phyloP scores from a whole-genome alignment of 2,113 vertebrate genomes.

The Salvelinus namaycush region DNA sequence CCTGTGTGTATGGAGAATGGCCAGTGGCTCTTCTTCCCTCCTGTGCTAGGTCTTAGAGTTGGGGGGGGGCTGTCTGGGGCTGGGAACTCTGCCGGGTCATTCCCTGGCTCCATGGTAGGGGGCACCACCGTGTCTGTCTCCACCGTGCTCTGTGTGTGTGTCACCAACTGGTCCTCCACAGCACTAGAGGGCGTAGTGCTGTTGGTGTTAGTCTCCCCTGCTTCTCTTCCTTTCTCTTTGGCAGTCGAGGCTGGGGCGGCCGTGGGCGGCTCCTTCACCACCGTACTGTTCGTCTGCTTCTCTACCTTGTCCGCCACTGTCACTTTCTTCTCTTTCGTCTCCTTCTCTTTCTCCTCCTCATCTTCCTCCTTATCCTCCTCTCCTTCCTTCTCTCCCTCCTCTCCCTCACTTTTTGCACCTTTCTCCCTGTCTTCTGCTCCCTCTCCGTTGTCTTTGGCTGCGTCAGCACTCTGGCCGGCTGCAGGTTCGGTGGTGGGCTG shows the following conservation, averaged over 20 bases:
- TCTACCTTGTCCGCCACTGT: neutral
- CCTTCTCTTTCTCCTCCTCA: constrained; percentile 77
- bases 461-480: constrained; percentile 69
- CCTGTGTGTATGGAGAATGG: constrained; percentile 87
- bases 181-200: constrained; percentile 44
- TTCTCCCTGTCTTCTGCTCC: constrained; percentile 79
- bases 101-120: constrained; percentile 69
- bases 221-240: constrained; percentile 69
- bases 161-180: constrained; percentile 31
- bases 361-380: constrained; percentile 76
- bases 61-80: constrained; percentile 56
- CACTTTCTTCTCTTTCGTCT: constrained; percentile 74
- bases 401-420: constrained; percentile 77
- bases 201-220: constrained; percentile 29
- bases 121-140: constrained; percentile 38
- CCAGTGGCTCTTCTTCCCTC: constrained; percentile 51
- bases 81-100: constrained; percentile 57
- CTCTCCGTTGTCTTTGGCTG: constrained; percentile 69
- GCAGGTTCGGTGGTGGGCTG: constrained; percentile 1
- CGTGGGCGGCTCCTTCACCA: constrained; percentile 40
- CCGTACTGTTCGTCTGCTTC: constrained; percentile 26
- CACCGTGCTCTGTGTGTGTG: constrained; percentile 35
- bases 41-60: constrained; percentile 29
- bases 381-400: constrained; percentile 71
- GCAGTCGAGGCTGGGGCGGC: constrained; percentile 64